These are phyloP conservation scores for Triplophysa rosa DNA, from an alignment of 2,113 vertebrate genomes.

Conservation along the genomic window DNA sequence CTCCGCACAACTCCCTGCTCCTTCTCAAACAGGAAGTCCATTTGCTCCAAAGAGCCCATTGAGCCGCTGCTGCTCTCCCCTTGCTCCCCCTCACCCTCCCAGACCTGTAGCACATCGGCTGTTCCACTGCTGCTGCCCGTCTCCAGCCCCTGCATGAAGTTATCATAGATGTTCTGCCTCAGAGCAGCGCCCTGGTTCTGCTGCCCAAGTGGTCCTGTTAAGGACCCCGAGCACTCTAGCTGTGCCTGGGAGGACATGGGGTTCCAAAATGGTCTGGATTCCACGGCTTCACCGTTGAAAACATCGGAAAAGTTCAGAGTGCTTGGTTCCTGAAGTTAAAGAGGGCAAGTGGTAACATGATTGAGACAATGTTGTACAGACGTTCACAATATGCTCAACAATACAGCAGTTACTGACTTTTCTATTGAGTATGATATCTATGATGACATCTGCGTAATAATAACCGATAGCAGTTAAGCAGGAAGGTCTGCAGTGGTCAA, in stretches of 20 bases:
- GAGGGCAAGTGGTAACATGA: background rate
- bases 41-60: conserved; percentile 88
- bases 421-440: background rate
- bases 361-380: background rate
- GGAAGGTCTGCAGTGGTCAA: background rate
- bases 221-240: conserved; percentile 68
- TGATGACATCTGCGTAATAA: background rate
- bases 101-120: conserved; percentile 55
- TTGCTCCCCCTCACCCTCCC: conserved; percentile 63
- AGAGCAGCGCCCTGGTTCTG: conserved; percentile 70
- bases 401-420: background rate
- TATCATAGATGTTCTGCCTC: conserved; percentile 86
- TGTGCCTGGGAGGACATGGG: conserved; percentile 66
- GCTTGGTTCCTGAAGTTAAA: conserved; percentile 40
- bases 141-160: conserved; percentile 91
- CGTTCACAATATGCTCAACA: background rate
- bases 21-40: conserved; percentile 93
- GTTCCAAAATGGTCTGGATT: conserved; percentile 58
- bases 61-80: conserved; percentile 88
- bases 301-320: conserved; percentile 22
- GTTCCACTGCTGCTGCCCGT: conserved; percentile 65
- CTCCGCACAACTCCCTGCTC: conserved; percentile 94
- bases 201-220: conserved; percentile 56
- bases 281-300: conserved; percentile 46
- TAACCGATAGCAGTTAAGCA: background rate